Evolutionary conservation across 1,140 invertebrate species (phyloP).

Genomic region (Tigriopus japonicus): DNA sequence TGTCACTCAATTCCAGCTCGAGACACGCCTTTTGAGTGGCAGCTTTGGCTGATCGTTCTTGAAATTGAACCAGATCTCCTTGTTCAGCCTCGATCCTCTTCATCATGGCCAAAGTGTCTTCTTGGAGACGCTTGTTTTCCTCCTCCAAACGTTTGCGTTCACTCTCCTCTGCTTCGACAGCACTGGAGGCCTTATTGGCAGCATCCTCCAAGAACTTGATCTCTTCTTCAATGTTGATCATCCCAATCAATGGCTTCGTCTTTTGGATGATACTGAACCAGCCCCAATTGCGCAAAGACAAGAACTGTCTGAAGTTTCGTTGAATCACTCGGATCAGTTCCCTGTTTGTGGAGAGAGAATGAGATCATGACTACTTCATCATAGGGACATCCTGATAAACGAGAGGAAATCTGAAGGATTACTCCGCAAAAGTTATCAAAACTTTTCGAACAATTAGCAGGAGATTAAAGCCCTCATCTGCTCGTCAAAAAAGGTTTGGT

Average conservation of each 20-base stretch:
- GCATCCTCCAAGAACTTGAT: constrained; percentile 29
- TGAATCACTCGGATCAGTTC: constrained; percentile 91
- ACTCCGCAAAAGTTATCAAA: too few species aligned
- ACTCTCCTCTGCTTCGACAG: not conserved
- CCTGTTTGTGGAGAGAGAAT: constrained; percentile 25
- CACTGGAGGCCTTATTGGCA: not conserved
- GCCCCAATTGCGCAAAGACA: constrained; percentile 91
- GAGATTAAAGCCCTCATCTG: too few species aligned
- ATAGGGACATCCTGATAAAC: not conserved
- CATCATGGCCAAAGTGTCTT: not conserved
- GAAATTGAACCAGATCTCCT: not conserved
- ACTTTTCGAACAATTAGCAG: too few species aligned
- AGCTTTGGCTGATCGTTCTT: constrained; percentile 8
- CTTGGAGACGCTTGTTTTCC: not conserved
- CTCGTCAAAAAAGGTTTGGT: too few species aligned
- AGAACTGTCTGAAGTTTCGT: constrained; percentile 93
- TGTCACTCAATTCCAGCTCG: constrained; percentile 26
- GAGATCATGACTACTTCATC: constrained; percentile 10
- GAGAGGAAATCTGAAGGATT: not conserved
- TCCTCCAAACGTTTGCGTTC: constrained; percentile 1
- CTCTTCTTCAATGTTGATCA: constrained; percentile 93
- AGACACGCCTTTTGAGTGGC: constrained; percentile 7
- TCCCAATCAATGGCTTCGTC: constrained; percentile 95
- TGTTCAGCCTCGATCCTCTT: constrained; percentile 7
- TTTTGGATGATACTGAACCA: constrained; percentile 99